A percentile compares a stretch with the other conserved stretches of the same genome.
phyloP scores from a whole-genome alignment of 2,888 invertebrate species.

The Harpalus rufipes region DNA sequence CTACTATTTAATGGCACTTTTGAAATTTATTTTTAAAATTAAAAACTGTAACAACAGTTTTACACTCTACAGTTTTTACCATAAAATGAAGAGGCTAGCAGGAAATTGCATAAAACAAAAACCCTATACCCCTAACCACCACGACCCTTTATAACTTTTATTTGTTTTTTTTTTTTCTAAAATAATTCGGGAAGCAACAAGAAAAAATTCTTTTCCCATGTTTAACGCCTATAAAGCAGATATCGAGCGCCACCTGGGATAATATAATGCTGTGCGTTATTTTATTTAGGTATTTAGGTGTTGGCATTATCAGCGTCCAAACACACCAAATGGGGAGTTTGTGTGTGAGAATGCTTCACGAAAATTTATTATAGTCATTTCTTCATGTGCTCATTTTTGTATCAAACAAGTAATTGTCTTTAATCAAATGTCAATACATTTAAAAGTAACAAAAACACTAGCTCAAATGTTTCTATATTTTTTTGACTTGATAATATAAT shows the following conservation, averaged over 20 bases:
- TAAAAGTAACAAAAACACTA: slow-evolving; percentile 70
- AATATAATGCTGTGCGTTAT: background rate
- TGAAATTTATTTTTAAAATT: too few species aligned
- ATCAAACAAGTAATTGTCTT: slow-evolving; percentile 69
- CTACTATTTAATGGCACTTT: too few species aligned
- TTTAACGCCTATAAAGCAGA: too few species aligned
- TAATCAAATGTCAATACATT: slow-evolving; percentile 77
- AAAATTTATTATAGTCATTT: slow-evolving; percentile 63
- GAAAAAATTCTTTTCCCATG: too few species aligned
- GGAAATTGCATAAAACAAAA: too few species aligned
- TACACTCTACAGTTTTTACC: too few species aligned
- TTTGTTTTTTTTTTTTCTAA: too few species aligned
- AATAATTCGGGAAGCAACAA: too few species aligned
- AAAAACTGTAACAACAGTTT: too few species aligned
- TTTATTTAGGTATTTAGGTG: background rate
- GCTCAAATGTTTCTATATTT: slow-evolving; percentile 68
- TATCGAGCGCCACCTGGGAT: background rate
- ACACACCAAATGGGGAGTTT: slow-evolving; percentile 47
- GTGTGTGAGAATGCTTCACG: slow-evolving; percentile 66
- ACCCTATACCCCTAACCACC: too few species aligned
- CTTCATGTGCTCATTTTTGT: slow-evolving; percentile 68
- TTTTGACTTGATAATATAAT: slow-evolving; percentile 67
- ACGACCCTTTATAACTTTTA: too few species aligned
- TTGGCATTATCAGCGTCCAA: slow-evolving; percentile 27
- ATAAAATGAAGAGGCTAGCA: too few species aligned